Percentiles rank a stretch among this genome's conserved stretches.
phyloP scores from a whole-genome alignment of 1,140 invertebrate species.

The Drosophila grimshawi region DNA sequence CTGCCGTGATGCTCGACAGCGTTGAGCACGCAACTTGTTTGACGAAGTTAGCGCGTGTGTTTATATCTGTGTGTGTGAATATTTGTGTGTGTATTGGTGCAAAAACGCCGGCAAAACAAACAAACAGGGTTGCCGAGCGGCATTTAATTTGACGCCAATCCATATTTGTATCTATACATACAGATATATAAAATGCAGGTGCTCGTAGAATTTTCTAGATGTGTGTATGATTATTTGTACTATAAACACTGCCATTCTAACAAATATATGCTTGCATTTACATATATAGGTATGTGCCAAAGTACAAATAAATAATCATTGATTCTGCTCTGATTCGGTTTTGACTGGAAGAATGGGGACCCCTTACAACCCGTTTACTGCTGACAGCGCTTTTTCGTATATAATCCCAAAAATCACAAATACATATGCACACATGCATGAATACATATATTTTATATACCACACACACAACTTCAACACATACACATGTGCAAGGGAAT shows the following conservation, averaged over 20 bases:
- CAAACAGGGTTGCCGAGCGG: constrained; percentile 42
- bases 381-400: constrained; percentile 17
- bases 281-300: neutral
- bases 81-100: constrained; percentile 16
- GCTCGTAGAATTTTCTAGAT: neutral
- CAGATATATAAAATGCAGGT: neutral
- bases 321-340: constrained; percentile 24
- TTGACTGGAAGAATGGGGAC: constrained; percentile 7
- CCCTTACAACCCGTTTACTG: constrained; percentile 2
- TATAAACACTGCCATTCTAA: neutral
- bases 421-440: constrained; percentile 3
- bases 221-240: neutral
- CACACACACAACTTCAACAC: neutral
- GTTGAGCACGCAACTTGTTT: constrained; percentile 6
- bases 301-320: neutral
- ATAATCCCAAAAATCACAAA: constrained; percentile 39
- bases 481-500: constrained; percentile 3
- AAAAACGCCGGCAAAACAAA: constrained; percentile 76
- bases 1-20: constrained; percentile 22
- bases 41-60: neutral
- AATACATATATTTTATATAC: neutral
- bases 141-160: neutral
- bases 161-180: neutral
- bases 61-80: neutral
- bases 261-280: constrained; percentile 5